Percentiles rank a stretch among this genome's conserved stretches.
phyloP scores from a whole-genome alignment of 2,113 vertebrate genomes.

The Chlorodrepanis virens region DNA sequence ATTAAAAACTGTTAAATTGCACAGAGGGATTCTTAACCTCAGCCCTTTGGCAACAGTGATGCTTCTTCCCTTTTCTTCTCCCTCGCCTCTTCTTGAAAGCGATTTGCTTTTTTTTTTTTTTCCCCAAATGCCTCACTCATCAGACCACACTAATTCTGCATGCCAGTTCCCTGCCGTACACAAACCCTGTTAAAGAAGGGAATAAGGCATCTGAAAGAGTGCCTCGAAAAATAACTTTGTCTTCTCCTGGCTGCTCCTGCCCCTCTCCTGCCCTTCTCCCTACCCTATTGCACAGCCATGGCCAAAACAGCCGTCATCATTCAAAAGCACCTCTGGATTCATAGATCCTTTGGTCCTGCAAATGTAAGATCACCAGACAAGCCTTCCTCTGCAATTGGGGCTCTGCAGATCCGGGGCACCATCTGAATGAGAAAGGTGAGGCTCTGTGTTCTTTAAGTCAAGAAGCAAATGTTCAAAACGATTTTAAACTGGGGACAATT shows the following conservation, averaged over 20 bases:
- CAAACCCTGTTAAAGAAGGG: not conserved
- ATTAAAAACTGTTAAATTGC: constrained; percentile 65
- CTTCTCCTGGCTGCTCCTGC: not conserved
- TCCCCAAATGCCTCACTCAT: not conserved
- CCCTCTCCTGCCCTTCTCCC: not conserved
- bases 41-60: constrained; percentile 58
- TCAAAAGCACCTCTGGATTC: not conserved
- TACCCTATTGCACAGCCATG: not conserved
- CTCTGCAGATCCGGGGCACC: not conserved
- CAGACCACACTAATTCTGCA: not conserved
- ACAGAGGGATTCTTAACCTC: constrained; percentile 60
- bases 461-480: not conserved
- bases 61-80: constrained; percentile 11
- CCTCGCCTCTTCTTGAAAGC: not conserved
- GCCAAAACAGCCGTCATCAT: not conserved
- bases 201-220: not conserved
- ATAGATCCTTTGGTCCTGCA: not conserved
- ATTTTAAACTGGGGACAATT: constrained; percentile 4
- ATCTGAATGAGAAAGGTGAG: constrained; percentile 19
- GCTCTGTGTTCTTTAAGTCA: not conserved
- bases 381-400: not conserved
- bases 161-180: not conserved
- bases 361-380: not conserved
- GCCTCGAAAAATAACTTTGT: not conserved
- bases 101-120: not conserved